phyloP scores from a whole-genome alignment of 2,797 vertebrate species.

The Myotis daubentonii region DNA sequence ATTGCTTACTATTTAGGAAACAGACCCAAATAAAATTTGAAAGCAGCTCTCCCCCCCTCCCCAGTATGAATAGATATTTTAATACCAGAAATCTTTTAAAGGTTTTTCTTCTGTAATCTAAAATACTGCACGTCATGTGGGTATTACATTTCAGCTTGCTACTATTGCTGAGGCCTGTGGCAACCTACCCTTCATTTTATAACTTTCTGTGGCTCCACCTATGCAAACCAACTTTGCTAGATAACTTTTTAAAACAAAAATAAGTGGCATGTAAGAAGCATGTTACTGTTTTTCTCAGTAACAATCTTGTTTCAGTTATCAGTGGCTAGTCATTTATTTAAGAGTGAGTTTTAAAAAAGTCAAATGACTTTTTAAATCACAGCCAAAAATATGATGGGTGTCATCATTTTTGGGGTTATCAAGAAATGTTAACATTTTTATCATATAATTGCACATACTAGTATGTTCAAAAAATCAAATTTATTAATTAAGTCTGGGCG shows the following conservation, averaged over 20 bases:
- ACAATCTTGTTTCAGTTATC: not conserved
- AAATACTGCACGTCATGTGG: not conserved
- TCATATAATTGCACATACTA: not conserved
- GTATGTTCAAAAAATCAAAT: not conserved
- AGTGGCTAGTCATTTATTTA: not conserved
- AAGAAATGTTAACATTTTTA: not conserved
- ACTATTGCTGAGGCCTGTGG: not conserved
- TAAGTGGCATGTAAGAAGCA: not conserved
- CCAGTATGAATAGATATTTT: not conserved
- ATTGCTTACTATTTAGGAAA: not conserved
- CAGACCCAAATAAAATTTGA: not conserved
- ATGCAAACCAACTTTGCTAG: not conserved
- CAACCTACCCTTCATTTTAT: not conserved
- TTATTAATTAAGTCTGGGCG: not conserved
- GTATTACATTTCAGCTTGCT: not conserved
- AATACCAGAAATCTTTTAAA: not conserved
- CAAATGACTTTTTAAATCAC: not conserved
- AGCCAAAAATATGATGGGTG: not conserved
- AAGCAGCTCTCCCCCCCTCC: not conserved
- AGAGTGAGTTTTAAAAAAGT: not conserved
- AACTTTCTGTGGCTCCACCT: not conserved
- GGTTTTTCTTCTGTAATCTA: not conserved
- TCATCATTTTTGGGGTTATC: not conserved
- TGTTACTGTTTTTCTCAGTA: not conserved
- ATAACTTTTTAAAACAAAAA: not conserved